Evolutionary conservation across 1,140 invertebrate genomes (phyloP).

Genomic region (Panagrolaimus sp.): DNA sequence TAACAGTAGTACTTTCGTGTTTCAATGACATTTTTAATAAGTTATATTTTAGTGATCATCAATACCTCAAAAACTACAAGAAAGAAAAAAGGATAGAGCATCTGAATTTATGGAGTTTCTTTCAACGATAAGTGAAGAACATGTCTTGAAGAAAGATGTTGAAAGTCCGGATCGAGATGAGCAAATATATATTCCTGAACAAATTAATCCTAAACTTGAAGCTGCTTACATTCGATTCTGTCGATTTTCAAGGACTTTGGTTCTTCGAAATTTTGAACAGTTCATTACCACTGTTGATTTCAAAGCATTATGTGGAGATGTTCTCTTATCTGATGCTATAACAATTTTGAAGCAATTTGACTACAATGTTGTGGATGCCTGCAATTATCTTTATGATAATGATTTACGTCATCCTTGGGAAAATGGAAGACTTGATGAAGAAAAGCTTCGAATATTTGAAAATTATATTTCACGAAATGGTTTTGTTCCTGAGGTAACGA

Average conservation of each 20-base stretch:
- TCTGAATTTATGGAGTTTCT: too few species aligned
- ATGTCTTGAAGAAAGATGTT: too few species aligned
- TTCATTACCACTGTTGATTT: not conserved
- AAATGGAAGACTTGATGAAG: not conserved
- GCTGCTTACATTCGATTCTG: not conserved
- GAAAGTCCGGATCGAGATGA: too few species aligned
- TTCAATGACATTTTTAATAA: too few species aligned
- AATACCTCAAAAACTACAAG: too few species aligned
- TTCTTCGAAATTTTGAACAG: not conserved
- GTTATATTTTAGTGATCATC: too few species aligned
- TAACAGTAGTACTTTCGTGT: too few species aligned
- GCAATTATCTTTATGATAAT: not conserved
- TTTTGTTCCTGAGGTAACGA: not conserved
- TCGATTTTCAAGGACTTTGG: not conserved
- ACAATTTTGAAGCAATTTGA: not conserved
- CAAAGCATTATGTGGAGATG: constrained; percentile 1
- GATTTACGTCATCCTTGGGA: not conserved
- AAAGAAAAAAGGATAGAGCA: too few species aligned
- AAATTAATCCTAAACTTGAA: not conserved
- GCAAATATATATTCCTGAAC: too few species aligned
- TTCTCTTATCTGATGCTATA: not conserved
- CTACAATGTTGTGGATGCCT: not conserved
- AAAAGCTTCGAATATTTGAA: not conserved
- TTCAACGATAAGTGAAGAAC: too few species aligned
- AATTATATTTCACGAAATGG: not conserved